These are phyloP conservation scores for Agrotis puta DNA, from an alignment of 2,888 invertebrate species.

Conservation along the genomic window DNA sequence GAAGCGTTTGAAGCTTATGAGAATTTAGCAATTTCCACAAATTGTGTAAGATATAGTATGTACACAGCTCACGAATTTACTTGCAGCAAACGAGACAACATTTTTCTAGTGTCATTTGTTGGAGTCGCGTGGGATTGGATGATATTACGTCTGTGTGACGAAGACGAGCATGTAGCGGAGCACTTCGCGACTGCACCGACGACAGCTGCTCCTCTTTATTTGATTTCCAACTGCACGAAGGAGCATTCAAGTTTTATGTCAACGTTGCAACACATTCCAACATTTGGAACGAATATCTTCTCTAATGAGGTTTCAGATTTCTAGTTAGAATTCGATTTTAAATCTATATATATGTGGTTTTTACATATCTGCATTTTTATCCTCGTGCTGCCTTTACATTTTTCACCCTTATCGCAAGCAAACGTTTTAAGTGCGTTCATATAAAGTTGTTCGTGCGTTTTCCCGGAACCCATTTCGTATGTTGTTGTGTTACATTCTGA, in stretches of 20 bases:
- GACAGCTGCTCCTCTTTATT: conserved; percentile 86
- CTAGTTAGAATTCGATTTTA: conserved; percentile 65
- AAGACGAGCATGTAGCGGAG: conserved; percentile 78
- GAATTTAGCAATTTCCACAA: conserved; percentile 61
- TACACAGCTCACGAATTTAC: conserved; percentile 55
- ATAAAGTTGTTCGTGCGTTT: conserved; percentile 47
- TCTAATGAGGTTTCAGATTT: conserved; percentile 74
- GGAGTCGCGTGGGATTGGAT: conserved; percentile 71
- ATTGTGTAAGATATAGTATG: conserved; percentile 60
- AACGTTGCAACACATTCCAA: conserved; percentile 71
- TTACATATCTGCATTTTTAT: conserved; percentile 38
- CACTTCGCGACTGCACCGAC: conserved; percentile 81
- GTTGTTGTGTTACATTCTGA: conserved; percentile 34
- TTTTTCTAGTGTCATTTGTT: conserved; percentile 70
- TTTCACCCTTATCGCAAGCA: conserved; percentile 39
- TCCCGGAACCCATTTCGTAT: conserved; percentile 30
- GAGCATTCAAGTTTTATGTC: conserved; percentile 80
- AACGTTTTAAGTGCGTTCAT: conserved; percentile 41
- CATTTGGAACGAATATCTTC: conserved; percentile 68
- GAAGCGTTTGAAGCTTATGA: conserved; percentile 65
- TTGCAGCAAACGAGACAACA: conserved; percentile 63
- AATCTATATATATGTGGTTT: conserved; percentile 48
- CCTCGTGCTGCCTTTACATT: conserved; percentile 27
- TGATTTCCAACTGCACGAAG: conserved; percentile 83
- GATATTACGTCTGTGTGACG: conserved; percentile 80